Percentiles rank a stretch among this genome's conserved stretches.
phyloP scores from a whole-genome alignment of 2,888 invertebrate genomes.

The Heliothis peltigera region DNA sequence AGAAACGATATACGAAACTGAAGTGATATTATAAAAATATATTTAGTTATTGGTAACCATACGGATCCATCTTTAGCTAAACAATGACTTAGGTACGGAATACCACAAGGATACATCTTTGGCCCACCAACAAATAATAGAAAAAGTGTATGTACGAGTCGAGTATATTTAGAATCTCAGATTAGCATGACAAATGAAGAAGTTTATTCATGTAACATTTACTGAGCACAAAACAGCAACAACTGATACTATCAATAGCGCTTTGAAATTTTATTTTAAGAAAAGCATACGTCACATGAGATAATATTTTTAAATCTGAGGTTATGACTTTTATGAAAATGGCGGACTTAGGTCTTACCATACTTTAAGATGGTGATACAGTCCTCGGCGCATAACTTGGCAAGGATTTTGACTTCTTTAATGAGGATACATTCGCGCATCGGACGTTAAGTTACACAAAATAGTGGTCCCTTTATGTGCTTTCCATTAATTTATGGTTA shows the following conservation, averaged over 20 bases:
- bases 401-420: too few species aligned
- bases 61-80: too few species aligned
- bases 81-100: not conserved
- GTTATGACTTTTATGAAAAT: not conserved
- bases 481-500: too few species aligned
- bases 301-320: not conserved
- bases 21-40: too few species aligned
- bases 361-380: not conserved
- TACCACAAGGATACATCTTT: conserved; percentile 7
- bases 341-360: not conserved
- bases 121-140: not conserved
- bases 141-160: not conserved
- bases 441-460: too few species aligned
- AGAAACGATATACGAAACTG: too few species aligned
- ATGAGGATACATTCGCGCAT: too few species aligned
- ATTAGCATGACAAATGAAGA: not conserved
- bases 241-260: not conserved
- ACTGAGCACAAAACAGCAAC: not conserved
- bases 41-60: too few species aligned
- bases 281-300: not conserved
- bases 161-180: not conserved
- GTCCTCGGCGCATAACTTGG: too few species aligned
- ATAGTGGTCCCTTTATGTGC: too few species aligned
- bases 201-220: not conserved
- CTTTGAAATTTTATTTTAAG: not conserved